A percentile compares a stretch with the other conserved stretches of the same genome.
phyloP scores from a whole-genome alignment of 1,140 invertebrate species.

The Plectrocnemia conspersa region DNA sequence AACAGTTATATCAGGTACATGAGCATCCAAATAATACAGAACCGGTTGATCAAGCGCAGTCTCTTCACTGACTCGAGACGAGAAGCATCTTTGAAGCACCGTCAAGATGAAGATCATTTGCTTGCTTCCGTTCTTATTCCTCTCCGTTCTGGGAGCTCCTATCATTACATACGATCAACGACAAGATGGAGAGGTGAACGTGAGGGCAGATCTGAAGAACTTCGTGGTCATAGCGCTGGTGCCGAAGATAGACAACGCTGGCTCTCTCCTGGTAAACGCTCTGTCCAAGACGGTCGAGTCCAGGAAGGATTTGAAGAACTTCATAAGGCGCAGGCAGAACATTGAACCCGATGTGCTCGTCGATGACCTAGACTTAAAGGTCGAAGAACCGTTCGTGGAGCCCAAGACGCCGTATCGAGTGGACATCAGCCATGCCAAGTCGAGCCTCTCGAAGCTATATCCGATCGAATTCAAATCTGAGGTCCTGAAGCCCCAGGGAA shows the following conservation, averaged over 20 bases:
- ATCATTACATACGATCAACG: conserved; percentile 58
- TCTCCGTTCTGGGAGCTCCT: conserved; percentile 52
- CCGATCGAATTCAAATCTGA: conserved; percentile 28
- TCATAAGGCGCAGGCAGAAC: conserved; percentile 28
- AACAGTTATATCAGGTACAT: conserved; percentile 37
- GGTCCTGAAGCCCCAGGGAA: not conserved
- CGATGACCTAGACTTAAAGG: conserved; percentile 38
- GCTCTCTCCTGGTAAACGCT: conserved; percentile 44
- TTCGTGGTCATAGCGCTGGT: conserved; percentile 56
- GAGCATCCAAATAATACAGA: conserved; percentile 24
- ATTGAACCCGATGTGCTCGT: conserved; percentile 37
- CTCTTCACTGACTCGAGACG: conserved; percentile 17
- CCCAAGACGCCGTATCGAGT: conserved; percentile 54
- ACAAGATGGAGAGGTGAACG: conserved; percentile 60
- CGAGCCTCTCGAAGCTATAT: conserved; percentile 28
- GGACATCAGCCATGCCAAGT: conserved; percentile 43
- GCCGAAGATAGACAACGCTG: conserved; percentile 47
- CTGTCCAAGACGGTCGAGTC: conserved; percentile 40
- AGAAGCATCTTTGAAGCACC: not conserved
- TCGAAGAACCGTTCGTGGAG: conserved; percentile 50
- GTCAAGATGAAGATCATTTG: conserved; percentile 15
- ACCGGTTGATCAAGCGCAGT: conserved; percentile 21
- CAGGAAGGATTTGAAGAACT: conserved; percentile 22
- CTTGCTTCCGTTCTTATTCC: conserved; percentile 21
- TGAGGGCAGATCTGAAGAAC: conserved; percentile 60